These are phyloP conservation scores for Dascyllus trimaculatus DNA, from an alignment of 2,113 vertebrate species.

Conservation along the genomic window DNA sequence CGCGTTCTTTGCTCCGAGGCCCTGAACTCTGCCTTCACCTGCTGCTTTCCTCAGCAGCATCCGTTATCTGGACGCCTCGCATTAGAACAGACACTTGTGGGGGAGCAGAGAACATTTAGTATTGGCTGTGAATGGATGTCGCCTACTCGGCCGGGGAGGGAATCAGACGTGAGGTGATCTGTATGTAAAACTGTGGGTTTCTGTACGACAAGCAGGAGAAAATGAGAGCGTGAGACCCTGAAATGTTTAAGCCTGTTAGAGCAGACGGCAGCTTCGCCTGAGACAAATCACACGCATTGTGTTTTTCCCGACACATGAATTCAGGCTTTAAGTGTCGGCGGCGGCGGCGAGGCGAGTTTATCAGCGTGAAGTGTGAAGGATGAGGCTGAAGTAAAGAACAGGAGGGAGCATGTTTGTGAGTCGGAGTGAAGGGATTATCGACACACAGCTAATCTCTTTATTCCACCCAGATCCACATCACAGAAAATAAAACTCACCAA, in stretches of 20 bases:
- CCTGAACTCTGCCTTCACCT: not conserved
- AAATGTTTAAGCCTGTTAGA: slow-evolving; percentile 30
- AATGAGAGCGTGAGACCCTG: slow-evolving; percentile 34
- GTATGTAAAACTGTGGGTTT: slow-evolving; percentile 25
- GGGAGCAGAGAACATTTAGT: slow-evolving; percentile 16
- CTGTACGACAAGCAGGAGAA: slow-evolving; percentile 10
- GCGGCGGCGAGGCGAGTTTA: slow-evolving; percentile 11
- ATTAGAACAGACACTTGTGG: not conserved
- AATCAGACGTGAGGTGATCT: slow-evolving; percentile 35
- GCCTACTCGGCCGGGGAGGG: slow-evolving; percentile 5
- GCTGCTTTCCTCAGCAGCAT: no score
- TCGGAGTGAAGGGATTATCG: slow-evolving; percentile 56
- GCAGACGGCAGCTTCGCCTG: slow-evolving; percentile 33
- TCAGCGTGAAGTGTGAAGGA: slow-evolving; percentile 48
- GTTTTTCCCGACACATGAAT: slow-evolving; percentile 34
- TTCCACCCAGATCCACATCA: slow-evolving; percentile 67
- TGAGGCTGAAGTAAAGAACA: slow-evolving; percentile 3
- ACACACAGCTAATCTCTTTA: slow-evolving; percentile 72
- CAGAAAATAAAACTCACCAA: slow-evolving; percentile 17
- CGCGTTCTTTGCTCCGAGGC: not conserved
- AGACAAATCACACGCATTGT: slow-evolving; percentile 39
- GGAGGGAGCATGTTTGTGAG: not conserved
- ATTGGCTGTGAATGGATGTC: slow-evolving; percentile 9
- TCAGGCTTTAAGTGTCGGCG: slow-evolving; percentile 13
- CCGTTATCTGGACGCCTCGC: no score